phyloP scores from a whole-genome alignment of 2,888 invertebrate genomes.

The Hirtodrosophila histrioides region DNA sequence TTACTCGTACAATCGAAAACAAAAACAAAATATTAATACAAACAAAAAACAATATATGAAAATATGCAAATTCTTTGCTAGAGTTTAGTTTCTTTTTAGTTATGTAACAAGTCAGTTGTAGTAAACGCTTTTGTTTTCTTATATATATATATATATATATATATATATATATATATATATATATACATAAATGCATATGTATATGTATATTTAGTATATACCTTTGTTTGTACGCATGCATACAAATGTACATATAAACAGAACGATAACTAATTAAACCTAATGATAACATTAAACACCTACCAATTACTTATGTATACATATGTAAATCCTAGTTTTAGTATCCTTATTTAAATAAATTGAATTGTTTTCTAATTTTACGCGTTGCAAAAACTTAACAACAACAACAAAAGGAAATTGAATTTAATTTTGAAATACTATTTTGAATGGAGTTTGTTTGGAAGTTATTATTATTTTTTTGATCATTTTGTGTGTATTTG shows the following conservation, averaged over 20 bases:
- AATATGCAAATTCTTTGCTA: constrained; percentile 60
- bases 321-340: constrained; percentile 57
- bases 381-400: constrained; percentile 67
- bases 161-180: constrained; percentile 21
- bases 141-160: constrained; percentile 9
- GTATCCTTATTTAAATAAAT: constrained; percentile 67
- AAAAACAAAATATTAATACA: neutral
- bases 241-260: constrained; percentile 51
- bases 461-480: constrained; percentile 29
- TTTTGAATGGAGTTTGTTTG: constrained; percentile 57
- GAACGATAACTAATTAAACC: constrained; percentile 47
- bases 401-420: constrained; percentile 33
- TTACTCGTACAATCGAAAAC: constrained; percentile 6
- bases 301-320: constrained; percentile 41
- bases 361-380: constrained; percentile 81
- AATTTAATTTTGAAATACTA: constrained; percentile 40
- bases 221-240: constrained; percentile 50
- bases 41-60: neutral
- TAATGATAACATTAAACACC: constrained; percentile 42
- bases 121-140: constrained; percentile 70
- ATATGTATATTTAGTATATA: constrained; percentile 35
- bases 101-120: constrained; percentile 71
- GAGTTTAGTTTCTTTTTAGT: constrained; percentile 69
- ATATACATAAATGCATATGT: constrained; percentile 33
- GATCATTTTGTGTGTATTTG: constrained; percentile 67